A percentile compares a stretch with the other conserved stretches of the same genome.
Conservation (phyloP, 1,140 invertebrate genomes). For the Drosophila auraria region DNA sequence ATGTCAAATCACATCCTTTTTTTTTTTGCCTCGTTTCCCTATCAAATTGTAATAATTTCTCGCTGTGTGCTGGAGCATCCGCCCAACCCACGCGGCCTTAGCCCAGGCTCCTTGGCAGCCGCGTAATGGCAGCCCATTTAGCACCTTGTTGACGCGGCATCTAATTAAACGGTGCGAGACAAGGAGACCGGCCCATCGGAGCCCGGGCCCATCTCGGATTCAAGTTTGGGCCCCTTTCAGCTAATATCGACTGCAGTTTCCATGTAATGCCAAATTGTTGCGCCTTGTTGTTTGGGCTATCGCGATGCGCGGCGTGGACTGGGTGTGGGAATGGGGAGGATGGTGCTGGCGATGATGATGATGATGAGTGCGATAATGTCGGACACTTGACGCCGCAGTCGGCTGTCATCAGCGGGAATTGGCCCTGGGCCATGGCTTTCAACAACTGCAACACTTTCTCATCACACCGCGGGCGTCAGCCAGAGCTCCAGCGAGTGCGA, state of each 20-base stretch:
- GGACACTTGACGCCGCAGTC: constrained; percentile 43
- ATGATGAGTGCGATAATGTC: constrained; percentile 50
- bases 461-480: constrained; percentile 49
- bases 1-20: no score
- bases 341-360: constrained; percentile 34
- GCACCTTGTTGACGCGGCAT: constrained; percentile 83
- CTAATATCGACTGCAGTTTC: constrained; percentile 70
- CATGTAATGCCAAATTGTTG: constrained; percentile 81
- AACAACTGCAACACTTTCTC: constrained; percentile 63
- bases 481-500: constrained; percentile 6
- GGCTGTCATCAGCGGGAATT: constrained; percentile 31
- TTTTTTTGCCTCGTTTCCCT: no score
- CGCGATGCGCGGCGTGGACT: constrained; percentile 26
- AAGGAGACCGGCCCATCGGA: constrained; percentile 31
- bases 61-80: constrained; percentile 3
- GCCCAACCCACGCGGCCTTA: constrained; percentile 56
- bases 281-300: constrained; percentile 61
- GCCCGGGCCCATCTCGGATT: constrained; percentile 12
- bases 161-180: constrained; percentile 74
- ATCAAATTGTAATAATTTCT: background rate
- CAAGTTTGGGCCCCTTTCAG: constrained; percentile 34
- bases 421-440: constrained; percentile 51
- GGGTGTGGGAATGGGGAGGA: constrained; percentile 10
- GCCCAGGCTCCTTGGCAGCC: constrained; percentile 12
- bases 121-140: constrained; percentile 77